These are phyloP conservation scores for Archivesica marissinica DNA, from an alignment of 1,140 invertebrate genomes.

Conservation along the genomic window DNA sequence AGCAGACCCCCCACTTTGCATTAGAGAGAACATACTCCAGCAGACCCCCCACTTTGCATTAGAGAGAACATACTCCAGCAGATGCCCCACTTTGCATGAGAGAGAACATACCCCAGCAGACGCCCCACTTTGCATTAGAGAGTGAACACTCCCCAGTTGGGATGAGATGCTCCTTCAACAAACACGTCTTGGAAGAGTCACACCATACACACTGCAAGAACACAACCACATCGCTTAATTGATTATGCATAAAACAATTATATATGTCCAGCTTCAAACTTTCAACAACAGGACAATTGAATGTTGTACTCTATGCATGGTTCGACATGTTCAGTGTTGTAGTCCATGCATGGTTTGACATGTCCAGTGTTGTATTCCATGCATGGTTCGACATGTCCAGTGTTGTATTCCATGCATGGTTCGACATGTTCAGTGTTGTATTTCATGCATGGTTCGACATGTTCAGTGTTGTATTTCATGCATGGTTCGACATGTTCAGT, in stretches of 20 bases:
- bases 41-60: no score
- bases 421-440: no score
- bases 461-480: no score
- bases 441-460: no score
- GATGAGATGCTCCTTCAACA: constrained; percentile 52
- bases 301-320: background rate
- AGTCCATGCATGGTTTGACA: background rate
- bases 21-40: no score
- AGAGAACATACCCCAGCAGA: constrained; percentile 75
- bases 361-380: background rate
- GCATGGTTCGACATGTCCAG: background rate
- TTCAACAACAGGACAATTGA: background rate
- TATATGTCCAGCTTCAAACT: background rate
- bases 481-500: no score
- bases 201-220: constrained; percentile 75
- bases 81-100: no score
- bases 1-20: no score
- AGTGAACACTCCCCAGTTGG: constrained; percentile 69
- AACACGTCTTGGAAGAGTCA: constrained; percentile 66
- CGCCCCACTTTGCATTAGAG: constrained; percentile 74
- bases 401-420: no score
- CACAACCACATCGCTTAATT: background rate
- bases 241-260: background rate
- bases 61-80: no score
- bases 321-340: background rate